phyloP scores from a whole-genome alignment of 1,140 invertebrate species.

The Halesus radiatus region DNA sequence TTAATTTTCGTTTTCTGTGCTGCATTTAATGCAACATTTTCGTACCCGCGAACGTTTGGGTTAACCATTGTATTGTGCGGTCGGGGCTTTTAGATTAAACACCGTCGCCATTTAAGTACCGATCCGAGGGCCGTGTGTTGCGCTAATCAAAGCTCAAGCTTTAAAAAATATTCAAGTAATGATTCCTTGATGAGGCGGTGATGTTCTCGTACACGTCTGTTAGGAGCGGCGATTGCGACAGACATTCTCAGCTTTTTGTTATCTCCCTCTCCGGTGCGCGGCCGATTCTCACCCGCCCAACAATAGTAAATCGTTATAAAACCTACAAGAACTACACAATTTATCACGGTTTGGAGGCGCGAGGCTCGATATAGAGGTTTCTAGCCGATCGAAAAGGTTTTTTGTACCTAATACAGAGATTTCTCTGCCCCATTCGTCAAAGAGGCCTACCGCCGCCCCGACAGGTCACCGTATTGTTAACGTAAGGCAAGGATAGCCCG shows the following conservation, averaged over 20 bases:
- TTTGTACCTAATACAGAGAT: constrained; percentile 16
- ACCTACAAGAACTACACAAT: constrained; percentile 51
- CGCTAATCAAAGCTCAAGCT: background rate
- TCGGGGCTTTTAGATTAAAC: no score
- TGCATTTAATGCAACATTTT: no score
- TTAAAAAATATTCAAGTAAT: constrained; percentile 16
- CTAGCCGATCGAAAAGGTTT: constrained; percentile 11
- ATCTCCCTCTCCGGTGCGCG: background rate
- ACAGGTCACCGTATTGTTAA: background rate
- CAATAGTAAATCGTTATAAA: constrained; percentile 53
- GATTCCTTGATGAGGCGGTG: constrained; percentile 18
- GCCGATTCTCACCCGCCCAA: constrained; percentile 34
- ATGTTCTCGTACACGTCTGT: constrained; percentile 20
- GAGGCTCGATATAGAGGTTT: background rate
- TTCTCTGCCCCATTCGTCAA: constrained; percentile 7
- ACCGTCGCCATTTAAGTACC: no score
- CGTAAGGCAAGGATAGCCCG: background rate
- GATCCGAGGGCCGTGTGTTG: background rate
- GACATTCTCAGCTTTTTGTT: constrained; percentile 25
- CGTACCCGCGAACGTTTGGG: no score
- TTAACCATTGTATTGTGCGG: no score
- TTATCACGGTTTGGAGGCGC: constrained; percentile 43
- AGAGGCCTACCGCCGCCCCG: constrained; percentile 6
- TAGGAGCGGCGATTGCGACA: constrained; percentile 25
- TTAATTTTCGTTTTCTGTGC: no score